Evolutionary conservation across 2,888 invertebrate species (phyloP), one percentile per base, ranked within the genome.

Genomic region (Monochamus alternatus): DNA sequence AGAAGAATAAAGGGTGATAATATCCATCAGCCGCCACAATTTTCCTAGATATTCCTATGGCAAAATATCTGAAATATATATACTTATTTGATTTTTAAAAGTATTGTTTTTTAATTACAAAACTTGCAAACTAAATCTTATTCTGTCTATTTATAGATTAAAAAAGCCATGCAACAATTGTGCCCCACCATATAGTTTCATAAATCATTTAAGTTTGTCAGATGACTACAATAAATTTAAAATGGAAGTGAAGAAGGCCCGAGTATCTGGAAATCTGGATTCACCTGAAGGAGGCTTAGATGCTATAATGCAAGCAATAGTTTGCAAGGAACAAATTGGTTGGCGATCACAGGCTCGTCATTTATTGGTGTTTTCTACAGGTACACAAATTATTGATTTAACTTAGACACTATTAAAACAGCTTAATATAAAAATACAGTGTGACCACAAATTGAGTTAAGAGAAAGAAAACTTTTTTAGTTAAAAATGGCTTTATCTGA

Each of bases 281-380:
- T 78, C 87, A 7, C 89, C 89, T 0, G 97, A 97, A 89, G 96
- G 96, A 7, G 96, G 96, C 0, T 92, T 97, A 66, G 97, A 97
- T 87, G 97, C 96, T 3, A 90, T 97, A 38, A 95, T 97, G 90
- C 97, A 97, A 89, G 94, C 93, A 0, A 93, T 97, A 76, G 93
- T 93, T 5, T 95, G 95, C 83, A 89, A 91, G 79, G 83, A 93
- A 12, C 88, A 92, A 81, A 94, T 96, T 82, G 94, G 94, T 12
- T 97, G 97, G 97, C 90, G 97, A 80, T 87, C 91, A 0, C 91
- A 93, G 69, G 95, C 84, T 7, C 95, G 87, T 12, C 94, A 94
- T 87, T 91, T 97, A 81, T 87, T 97, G 58, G 91, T 97, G 0
- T 93, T 95, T 81, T 92, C 96, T 0, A 95, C 95, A 3, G 94